A percentile compares a stretch with the other conserved stretches of the same genome.
Evolutionary conservation across 1,140 invertebrate genomes (phyloP).

Genomic region (Trichogramma pretiosum): DNA sequence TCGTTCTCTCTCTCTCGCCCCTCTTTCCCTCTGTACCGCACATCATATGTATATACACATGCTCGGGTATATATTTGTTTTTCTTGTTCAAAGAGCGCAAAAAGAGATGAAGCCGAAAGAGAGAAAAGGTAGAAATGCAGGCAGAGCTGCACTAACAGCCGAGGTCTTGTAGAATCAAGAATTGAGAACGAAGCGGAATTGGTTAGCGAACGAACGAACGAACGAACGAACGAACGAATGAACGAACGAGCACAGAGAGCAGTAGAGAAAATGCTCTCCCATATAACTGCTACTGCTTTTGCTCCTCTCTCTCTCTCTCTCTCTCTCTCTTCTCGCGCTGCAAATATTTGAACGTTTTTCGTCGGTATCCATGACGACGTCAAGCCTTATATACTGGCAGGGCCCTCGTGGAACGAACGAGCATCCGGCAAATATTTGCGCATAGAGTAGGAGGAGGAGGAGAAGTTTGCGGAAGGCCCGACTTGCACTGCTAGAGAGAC

Average conservation of each 20-base stretch:
- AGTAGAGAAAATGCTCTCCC: constrained; percentile 22
- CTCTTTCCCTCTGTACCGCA: constrained; percentile 10
- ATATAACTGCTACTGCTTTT: constrained; percentile 20
- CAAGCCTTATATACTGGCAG: constrained; percentile 29
- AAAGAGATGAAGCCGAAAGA: too few species aligned
- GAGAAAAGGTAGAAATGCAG: constrained; percentile 1
- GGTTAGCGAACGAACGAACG: constrained; percentile 21
- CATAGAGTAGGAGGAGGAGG: constrained; percentile 21
- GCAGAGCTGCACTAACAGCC: neutral
- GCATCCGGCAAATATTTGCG: constrained; percentile 33
- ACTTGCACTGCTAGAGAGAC: constrained; percentile 21
- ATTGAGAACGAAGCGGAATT: constrained; percentile 23
- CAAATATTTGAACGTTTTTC: constrained; percentile 36
- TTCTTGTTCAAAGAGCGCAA: constrained; percentile 8
- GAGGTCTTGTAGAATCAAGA: constrained; percentile 7
- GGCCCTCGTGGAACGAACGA: constrained; percentile 24
- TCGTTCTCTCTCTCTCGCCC: constrained; percentile 8
- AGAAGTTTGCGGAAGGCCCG: constrained; percentile 27
- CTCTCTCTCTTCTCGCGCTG: too few species aligned
- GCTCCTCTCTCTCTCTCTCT: too few species aligned
- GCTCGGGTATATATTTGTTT: too few species aligned
- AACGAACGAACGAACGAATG: constrained; percentile 5
- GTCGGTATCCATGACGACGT: constrained; percentile 33
- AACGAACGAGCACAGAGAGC: constrained; percentile 12
- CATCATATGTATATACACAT: too few species aligned